A percentile compares a stretch with the other conserved stretches of the same genome.
Conservation (phyloP, 1,140 invertebrate species). For the Drosophila fuyamai region DNA sequence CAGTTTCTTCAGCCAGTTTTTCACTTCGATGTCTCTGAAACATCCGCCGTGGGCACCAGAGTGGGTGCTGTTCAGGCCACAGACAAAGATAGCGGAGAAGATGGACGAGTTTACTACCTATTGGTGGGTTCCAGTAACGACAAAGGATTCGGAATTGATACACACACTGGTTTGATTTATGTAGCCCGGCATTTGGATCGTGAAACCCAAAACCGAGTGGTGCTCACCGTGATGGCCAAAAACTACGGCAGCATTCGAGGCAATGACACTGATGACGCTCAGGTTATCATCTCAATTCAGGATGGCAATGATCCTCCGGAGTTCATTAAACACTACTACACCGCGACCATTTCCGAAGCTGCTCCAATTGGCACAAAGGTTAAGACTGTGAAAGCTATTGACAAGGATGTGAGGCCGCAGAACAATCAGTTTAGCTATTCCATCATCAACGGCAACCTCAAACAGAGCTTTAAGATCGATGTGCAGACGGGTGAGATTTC, state of each 20-base stretch:
- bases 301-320: slow-evolving; percentile 98
- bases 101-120: slow-evolving; percentile 96
- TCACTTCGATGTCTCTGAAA: slow-evolving; percentile 97
- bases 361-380: slow-evolving; percentile 90
- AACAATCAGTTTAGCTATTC: slow-evolving; percentile 97
- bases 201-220: slow-evolving; percentile 95
- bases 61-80: slow-evolving; percentile 95
- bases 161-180: slow-evolving; percentile 92
- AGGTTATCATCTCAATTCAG: slow-evolving; percentile 96
- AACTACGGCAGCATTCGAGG: slow-evolving; percentile 96
- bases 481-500: slow-evolving; percentile 93
- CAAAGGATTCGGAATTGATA: slow-evolving; percentile 94
- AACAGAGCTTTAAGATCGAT: slow-evolving; percentile 95
- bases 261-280: slow-evolving; percentile 97
- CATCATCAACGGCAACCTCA: slow-evolving; percentile 93
- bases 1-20: slow-evolving; percentile 96
- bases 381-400: slow-evolving; percentile 92
- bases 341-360: slow-evolving; percentile 91
- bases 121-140: slow-evolving; percentile 97
- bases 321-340: slow-evolving; percentile 91
- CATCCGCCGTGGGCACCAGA: slow-evolving; percentile 93
- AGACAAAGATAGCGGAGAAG: slow-evolving; percentile 95
- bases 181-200: slow-evolving; percentile 93
- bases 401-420: slow-evolving; percentile 95
- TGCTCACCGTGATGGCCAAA: slow-evolving; percentile 96